Percentiles rank a stretch among this genome's conserved stretches.
These are phyloP conservation scores for Nezara viridula DNA, from an alignment of 2,888 invertebrate species.

Conservation along the genomic window DNA sequence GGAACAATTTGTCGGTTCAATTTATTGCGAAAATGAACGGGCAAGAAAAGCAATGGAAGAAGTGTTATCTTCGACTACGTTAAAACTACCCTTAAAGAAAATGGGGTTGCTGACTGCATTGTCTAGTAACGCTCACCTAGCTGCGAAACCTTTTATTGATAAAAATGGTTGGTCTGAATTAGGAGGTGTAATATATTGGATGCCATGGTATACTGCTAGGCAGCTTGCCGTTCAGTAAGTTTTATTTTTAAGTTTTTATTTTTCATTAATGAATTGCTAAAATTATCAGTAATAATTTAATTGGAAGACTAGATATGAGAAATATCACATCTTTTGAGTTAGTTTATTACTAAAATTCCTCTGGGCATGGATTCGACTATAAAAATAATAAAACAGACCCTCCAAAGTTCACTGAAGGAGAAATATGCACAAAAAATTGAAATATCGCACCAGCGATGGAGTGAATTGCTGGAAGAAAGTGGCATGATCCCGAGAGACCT, in stretches of 20 bases:
- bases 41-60: background rate
- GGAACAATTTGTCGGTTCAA: background rate
- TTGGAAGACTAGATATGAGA: too few species aligned
- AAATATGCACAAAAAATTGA: too few species aligned
- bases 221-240: background rate
- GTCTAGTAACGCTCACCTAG: background rate
- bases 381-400: too few species aligned
- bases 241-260: background rate
- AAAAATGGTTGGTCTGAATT: background rate
- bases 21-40: conserved; percentile 8
- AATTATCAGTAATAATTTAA: too few species aligned
- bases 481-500: too few species aligned
- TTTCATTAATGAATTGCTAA: too few species aligned
- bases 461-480: too few species aligned
- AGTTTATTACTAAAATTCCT: too few species aligned
- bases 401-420: too few species aligned
- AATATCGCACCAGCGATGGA: too few species aligned
- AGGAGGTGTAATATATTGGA: background rate
- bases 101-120: background rate
- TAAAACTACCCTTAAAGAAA: background rate
- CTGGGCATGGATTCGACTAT: too few species aligned
- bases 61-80: background rate
- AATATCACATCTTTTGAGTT: too few species aligned
- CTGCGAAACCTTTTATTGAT: background rate
- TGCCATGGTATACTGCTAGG: conserved; percentile 9